Conservation (phyloP, 2,888 invertebrate species). For the Chloromyia formosa region DNA sequence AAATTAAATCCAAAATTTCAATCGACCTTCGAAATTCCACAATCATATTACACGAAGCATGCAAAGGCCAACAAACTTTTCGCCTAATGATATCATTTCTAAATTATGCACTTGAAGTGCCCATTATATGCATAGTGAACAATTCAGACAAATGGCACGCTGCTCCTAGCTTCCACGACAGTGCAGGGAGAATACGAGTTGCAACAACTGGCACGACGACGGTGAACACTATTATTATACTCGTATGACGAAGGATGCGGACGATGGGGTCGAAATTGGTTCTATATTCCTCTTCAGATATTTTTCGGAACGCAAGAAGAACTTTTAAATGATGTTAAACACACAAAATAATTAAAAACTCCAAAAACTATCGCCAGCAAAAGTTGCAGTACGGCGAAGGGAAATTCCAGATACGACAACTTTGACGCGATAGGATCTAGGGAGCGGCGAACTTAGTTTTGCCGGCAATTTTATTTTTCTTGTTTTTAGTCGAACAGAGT, state of each 20-base stretch:
- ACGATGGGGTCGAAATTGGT: too few species aligned
- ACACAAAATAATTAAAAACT: constrained; percentile 8
- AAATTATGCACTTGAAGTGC: too few species aligned
- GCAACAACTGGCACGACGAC: too few species aligned
- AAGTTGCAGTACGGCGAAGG: background rate
- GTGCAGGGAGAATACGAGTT: too few species aligned
- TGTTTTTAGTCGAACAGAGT: background rate
- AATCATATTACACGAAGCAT: background rate
- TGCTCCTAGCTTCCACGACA: too few species aligned
- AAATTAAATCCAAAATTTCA: background rate
- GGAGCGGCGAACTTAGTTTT: background rate
- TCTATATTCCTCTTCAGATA: background rate
- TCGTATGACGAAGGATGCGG: too few species aligned
- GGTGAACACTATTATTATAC: too few species aligned
- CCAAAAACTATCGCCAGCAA: background rate
- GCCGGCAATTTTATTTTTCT: background rate
- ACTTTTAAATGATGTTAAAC: background rate
- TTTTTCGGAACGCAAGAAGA: background rate
- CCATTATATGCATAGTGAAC: too few species aligned
- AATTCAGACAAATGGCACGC: too few species aligned
- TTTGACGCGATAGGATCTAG: background rate
- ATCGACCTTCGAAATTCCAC: background rate
- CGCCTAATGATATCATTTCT: too few species aligned
- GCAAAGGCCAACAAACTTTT: background rate
- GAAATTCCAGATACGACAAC: background rate